A percentile compares a stretch with the other conserved stretches of the same genome.
These are phyloP conservation scores for Creontiades dilutus DNA, from an alignment of 2,888 invertebrate species.

Conservation along the genomic window DNA sequence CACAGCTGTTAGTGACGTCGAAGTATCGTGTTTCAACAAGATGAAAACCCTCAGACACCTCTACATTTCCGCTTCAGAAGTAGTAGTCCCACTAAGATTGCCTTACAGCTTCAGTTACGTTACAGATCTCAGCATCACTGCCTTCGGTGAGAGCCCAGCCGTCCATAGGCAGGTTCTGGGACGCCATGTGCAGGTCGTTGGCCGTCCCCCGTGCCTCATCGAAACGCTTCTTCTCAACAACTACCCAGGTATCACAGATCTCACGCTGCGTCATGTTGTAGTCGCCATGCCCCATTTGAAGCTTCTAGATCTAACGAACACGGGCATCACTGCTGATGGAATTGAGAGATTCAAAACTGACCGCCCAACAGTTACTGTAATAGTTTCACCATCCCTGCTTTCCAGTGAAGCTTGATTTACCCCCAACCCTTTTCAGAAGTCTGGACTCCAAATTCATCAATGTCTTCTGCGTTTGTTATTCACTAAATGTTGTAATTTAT, in stretches of 20 bases:
- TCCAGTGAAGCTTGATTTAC: background rate
- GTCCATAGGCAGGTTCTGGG: slow-evolving; percentile 74
- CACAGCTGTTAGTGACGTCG: slow-evolving; percentile 82
- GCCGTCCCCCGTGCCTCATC: slow-evolving; percentile 76
- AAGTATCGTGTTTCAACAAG: slow-evolving; percentile 82
- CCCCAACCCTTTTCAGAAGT: too few relatives aligned
- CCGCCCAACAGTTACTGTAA: slow-evolving; percentile 75
- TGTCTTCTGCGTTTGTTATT: too few relatives aligned
- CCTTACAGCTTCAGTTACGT: slow-evolving; percentile 72
- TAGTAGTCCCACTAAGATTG: slow-evolving; percentile 76
- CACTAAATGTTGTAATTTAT: too few relatives aligned
- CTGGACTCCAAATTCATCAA: too few relatives aligned
- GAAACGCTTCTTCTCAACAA: slow-evolving; percentile 81
- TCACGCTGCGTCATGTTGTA: slow-evolving; percentile 82
- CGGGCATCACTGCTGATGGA: slow-evolving; percentile 83
- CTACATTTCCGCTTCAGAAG: slow-evolving; percentile 79
- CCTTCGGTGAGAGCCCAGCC: slow-evolving; percentile 76
- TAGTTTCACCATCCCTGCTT: background rate
- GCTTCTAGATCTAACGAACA: slow-evolving; percentile 84
- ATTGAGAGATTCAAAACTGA: slow-evolving; percentile 81
- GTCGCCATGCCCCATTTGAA: slow-evolving; percentile 82
- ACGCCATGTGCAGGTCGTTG: slow-evolving; percentile 48
- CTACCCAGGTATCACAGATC: slow-evolving; percentile 83
- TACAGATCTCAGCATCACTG: slow-evolving; percentile 75
- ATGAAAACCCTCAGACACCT: slow-evolving; percentile 80